Percentiles rank a stretch among this genome's conserved stretches.
phyloP scores from a whole-genome alignment of 2,888 invertebrate genomes.

The Tridacna gigas region DNA sequence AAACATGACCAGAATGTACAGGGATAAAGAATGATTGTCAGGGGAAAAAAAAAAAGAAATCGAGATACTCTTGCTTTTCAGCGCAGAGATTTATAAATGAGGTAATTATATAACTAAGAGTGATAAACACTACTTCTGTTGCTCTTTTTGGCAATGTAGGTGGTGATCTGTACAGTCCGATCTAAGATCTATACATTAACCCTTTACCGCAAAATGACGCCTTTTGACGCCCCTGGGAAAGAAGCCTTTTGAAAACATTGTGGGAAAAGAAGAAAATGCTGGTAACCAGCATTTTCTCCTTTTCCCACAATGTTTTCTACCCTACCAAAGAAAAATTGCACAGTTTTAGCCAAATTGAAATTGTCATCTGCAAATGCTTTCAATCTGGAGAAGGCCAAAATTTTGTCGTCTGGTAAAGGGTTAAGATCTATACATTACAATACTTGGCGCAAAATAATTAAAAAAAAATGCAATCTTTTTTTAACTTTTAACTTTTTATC shows the following conservation, averaged over 20 bases:
- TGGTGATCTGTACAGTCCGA: too few species aligned
- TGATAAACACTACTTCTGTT: too few species aligned
- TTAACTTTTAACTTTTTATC: too few species aligned
- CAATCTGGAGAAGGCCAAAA: too few species aligned
- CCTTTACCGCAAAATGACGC: neutral
- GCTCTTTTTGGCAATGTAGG: too few species aligned
- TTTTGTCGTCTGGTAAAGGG: too few species aligned
- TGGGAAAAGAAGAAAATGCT: conserved; percentile 6
- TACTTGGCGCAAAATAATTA: too few species aligned
- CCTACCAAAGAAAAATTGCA: too few species aligned
- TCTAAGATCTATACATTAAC: neutral
- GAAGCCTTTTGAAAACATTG: neutral
- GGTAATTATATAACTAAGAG: neutral
- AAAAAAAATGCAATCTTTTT: too few species aligned
- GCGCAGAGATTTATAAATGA: neutral
- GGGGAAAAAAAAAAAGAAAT: neutral
- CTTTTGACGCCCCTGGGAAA: neutral
- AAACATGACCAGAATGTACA: neutral
- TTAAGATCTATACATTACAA: too few species aligned
- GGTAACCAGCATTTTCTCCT: conserved; percentile 8
- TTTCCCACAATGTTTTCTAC: conserved; percentile 7
- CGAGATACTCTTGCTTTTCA: neutral
- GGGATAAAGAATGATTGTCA: neutral
- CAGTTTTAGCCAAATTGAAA: too few species aligned
- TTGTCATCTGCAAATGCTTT: too few species aligned